Percentiles rank a stretch among this genome's conserved stretches.
Conservation (phyloP, 2,113 vertebrate species). For the Halichoeres trimaculatus region DNA sequence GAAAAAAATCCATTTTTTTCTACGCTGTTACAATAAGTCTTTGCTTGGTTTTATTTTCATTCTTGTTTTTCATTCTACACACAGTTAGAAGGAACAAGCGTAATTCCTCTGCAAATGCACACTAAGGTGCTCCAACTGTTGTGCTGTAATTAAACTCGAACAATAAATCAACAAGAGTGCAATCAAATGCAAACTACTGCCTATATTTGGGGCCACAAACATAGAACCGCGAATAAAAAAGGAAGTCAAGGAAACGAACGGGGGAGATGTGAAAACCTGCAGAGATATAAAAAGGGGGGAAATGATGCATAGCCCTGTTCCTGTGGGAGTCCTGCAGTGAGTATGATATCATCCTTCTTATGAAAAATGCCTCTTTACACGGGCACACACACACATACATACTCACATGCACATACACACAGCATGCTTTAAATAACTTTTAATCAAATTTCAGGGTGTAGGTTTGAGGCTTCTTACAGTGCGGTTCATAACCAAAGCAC, state of each 20-base stretch:
- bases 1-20: constrained; percentile 37
- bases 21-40: constrained; percentile 17
- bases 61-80: constrained; percentile 35
- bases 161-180: constrained; percentile 58
- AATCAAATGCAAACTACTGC: constrained; percentile 57
- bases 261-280: constrained; percentile 67
- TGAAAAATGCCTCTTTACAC: constrained; percentile 67
- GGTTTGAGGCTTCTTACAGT: constrained; percentile 57
- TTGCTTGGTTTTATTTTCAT: constrained; percentile 3
- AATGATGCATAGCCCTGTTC: constrained; percentile 73
- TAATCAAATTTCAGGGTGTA: constrained; percentile 74
- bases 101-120: constrained; percentile 64
- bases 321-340: constrained; percentile 70
- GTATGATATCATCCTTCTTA: constrained; percentile 77
- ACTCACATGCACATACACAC: constrained; percentile 15
- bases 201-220: constrained; percentile 29
- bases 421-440: constrained; percentile 75
- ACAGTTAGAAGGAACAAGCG: constrained; percentile 43
- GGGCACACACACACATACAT: neutral
- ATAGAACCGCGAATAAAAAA: constrained; percentile 37
- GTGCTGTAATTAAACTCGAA: constrained; percentile 70
- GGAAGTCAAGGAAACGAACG: constrained; percentile 45
- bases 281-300: constrained; percentile 70
- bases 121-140: constrained; percentile 68
- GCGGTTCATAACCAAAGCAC: constrained; percentile 66